Evolutionary conservation across 2,797 vertebrate genomes (phyloP).

Genomic region (Melopsittacus undulatus): DNA sequence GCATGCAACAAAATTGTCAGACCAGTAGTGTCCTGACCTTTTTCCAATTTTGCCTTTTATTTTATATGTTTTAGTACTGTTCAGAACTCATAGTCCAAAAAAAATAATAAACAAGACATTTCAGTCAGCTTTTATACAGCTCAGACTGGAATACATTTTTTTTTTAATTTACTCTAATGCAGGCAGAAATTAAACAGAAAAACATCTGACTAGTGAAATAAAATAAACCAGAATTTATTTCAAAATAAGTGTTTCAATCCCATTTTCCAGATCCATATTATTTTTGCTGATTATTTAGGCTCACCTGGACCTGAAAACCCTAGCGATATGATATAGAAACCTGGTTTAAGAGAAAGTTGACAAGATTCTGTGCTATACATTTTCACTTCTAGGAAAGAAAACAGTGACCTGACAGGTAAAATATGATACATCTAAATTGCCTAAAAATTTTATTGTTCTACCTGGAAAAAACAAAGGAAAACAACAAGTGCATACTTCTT

Average conservation of each 20-base stretch:
- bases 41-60: neutral
- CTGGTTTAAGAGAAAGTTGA: neutral
- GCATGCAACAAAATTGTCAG: fast-evolving
- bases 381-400: neutral
- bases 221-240: neutral
- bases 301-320: neutral
- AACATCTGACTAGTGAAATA: neutral
- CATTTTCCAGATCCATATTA: neutral
- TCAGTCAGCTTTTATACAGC: neutral
- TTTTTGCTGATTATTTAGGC: neutral
- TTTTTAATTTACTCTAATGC: neutral
- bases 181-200: neutral
- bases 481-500: neutral
- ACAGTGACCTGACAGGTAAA: neutral
- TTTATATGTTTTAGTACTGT: neutral
- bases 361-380: neutral
- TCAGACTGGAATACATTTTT: neutral
- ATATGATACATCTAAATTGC: neutral
- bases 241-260: neutral
- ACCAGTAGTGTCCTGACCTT: neutral
- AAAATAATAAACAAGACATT: neutral
- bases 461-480: neutral
- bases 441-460: neutral
- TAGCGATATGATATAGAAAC: neutral
- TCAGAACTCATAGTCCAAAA: neutral